phyloP scores from a whole-genome alignment of 2,113 vertebrate genomes.

The Poicephalus gulielmi region DNA sequence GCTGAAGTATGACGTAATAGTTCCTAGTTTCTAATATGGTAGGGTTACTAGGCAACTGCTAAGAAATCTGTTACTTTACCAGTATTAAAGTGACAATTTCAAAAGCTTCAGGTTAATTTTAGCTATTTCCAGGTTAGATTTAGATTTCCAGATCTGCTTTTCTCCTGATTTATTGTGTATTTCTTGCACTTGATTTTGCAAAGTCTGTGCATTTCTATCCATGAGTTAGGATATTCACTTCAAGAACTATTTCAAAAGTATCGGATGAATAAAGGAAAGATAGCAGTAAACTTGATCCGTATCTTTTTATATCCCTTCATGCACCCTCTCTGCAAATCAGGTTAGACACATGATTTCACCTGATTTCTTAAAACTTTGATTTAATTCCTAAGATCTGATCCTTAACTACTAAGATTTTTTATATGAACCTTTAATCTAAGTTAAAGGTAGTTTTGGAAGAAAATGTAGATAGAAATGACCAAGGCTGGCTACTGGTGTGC shows the following conservation, averaged over 20 bases:
- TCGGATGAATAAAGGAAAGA: neutral
- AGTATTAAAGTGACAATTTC: neutral
- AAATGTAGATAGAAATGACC: neutral
- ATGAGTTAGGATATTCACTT: neutral
- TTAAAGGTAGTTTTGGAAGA: neutral
- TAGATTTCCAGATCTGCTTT: neutral
- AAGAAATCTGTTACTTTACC: neutral
- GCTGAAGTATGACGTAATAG: neutral
- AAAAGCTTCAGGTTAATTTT: neutral
- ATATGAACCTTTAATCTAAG: neutral
- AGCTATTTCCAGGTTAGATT: neutral
- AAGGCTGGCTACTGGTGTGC: neutral
- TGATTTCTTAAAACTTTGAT: neutral
- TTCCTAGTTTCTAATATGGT: neutral
- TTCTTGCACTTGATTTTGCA: neutral
- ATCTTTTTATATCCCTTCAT: neutral
- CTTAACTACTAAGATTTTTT: neutral
- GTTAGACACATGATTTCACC: neutral
- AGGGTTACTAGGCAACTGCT: neutral
- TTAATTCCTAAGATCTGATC: neutral
- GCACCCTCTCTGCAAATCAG: neutral
- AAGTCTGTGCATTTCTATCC: neutral
- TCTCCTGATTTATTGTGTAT: neutral
- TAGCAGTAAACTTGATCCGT: neutral
- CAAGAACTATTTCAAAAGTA: neutral